Evolutionary conservation across 92 coral and sea anemone genomes (phyloP), one percentile per base, ranked within the genome.

Genomic region (Actinernus sp.): DNA sequence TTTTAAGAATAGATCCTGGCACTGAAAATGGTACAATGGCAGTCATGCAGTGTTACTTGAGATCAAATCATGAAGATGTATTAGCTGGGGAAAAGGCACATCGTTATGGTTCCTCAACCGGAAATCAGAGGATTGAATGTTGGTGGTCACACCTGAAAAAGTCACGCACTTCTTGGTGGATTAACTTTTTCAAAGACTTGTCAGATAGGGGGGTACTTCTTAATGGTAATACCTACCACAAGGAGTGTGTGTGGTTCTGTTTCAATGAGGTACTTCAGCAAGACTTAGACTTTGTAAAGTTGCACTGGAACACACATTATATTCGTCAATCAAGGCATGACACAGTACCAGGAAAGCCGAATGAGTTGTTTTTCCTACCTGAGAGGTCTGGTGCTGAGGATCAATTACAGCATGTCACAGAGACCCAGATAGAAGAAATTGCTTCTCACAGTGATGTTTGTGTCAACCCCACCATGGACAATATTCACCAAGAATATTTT

Each of bases 1-100:
- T 63, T 21, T 23, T 63, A 4, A 31, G 70, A 41, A 63, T 33
- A 41, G 70, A 63, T 20, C 43, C 48, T 41, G 70, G 70, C 19
- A 63, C 70, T 44, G 70, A 63, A 18, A 63, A 63, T 45, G 70
- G 37, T 18, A 45, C 23, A 63, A 63, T 63, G 37, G 70, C 70
- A 44, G 59, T 16, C 29, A 36, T 32, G 23, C 57, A 63, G 62
- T 40, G 70, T 29, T 63, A 41, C 32, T 36, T 63, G 44, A 45
- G 70, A 49, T 61, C 62, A 22, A 21, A 63, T 18, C 8, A 26
- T 63, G 59, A 16, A 41, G 70, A 63, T 63, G 59, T 20, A 12
- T 44, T 63, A 1, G 32, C 60, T 8, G 70, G 70, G 20, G 70
- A 63, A 38, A 63, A 63, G 24, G 23, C 70, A 41, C 70, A 63